Percentiles rank a stretch among this genome's conserved stretches.
Evolutionary conservation across 1,140 invertebrate species (phyloP).

Genomic region (Pachypsylla venusta): DNA sequence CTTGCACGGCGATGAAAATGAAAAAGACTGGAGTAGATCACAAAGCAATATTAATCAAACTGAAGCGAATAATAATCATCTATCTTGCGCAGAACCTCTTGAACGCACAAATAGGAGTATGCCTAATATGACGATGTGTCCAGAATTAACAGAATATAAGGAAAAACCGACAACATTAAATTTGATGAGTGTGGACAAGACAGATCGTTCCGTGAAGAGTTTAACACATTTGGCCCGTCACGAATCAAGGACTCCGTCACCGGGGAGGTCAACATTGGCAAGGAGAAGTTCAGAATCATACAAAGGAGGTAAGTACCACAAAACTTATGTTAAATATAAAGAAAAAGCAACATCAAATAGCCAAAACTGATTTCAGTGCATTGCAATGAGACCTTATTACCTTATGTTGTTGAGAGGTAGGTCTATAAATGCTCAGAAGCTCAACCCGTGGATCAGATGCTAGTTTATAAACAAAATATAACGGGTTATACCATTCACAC

Average conservation of each 20-base stretch:
- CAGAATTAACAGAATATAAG: neutral
- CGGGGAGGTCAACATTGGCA: neutral
- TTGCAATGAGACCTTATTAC: too few species aligned
- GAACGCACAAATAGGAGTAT: conserved; percentile 5
- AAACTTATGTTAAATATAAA: too few species aligned
- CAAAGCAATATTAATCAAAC: neutral
- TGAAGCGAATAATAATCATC: neutral
- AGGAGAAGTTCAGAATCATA: neutral
- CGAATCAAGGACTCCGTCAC: conserved; percentile 1
- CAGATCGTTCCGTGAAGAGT: neutral
- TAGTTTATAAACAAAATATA: too few species aligned
- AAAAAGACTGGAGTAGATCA: conserved; percentile 8
- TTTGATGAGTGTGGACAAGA: conserved; percentile 1
- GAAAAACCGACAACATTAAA: neutral
- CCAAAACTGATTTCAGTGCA: too few species aligned
- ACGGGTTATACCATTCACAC: too few species aligned
- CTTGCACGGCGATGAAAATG: conserved; percentile 1
- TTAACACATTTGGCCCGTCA: neutral
- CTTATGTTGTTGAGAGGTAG: too few species aligned
- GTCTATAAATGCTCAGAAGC: too few species aligned
- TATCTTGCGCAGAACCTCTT: neutral
- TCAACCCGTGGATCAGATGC: too few species aligned
- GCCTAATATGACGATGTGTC: conserved; percentile 3
- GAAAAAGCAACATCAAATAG: too few species aligned
- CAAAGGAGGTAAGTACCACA: too few species aligned